Conservation (phyloP, 1,140 invertebrate genomes). For the Bombus pyrosoma region DNA sequence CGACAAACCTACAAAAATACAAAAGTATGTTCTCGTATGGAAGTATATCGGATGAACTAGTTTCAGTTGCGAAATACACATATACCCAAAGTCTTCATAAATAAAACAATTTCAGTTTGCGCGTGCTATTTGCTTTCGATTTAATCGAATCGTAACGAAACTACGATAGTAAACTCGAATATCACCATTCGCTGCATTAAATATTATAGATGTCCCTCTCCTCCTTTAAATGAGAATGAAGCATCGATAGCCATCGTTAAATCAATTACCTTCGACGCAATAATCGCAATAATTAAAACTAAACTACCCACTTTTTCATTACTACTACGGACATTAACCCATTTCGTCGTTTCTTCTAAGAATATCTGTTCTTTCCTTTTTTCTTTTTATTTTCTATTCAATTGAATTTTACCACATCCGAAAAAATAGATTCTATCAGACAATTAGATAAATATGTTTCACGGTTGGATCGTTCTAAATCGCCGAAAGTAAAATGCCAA, state of each 20-base stretch:
- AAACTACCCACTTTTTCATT: too few species aligned
- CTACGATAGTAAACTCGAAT: not conserved
- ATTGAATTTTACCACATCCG: too few species aligned
- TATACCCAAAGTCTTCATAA: not conserved
- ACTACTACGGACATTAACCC: too few species aligned
- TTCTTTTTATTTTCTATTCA: too few species aligned
- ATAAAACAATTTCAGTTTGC: not conserved
- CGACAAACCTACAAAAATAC: too few species aligned
- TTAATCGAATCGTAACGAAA: conserved; percentile 4
- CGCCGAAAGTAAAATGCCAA: too few species aligned
- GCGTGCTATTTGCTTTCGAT: not conserved
- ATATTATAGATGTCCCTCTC: not conserved
- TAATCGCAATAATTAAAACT: not conserved
- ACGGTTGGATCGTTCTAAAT: too few species aligned
- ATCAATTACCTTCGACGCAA: not conserved
- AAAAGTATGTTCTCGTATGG: too few species aligned
- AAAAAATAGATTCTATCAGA: too few species aligned
- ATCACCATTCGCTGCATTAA: not conserved
- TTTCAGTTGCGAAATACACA: not conserved
- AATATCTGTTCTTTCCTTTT: too few species aligned
- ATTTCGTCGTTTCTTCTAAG: too few species aligned
- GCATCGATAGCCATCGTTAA: not conserved
- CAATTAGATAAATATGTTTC: too few species aligned
- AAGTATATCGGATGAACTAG: not conserved
- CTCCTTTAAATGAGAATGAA: not conserved